Base-by-base conservation (phyloP, 2,797 vertebrate species). In the Periparus ater region DNA sequence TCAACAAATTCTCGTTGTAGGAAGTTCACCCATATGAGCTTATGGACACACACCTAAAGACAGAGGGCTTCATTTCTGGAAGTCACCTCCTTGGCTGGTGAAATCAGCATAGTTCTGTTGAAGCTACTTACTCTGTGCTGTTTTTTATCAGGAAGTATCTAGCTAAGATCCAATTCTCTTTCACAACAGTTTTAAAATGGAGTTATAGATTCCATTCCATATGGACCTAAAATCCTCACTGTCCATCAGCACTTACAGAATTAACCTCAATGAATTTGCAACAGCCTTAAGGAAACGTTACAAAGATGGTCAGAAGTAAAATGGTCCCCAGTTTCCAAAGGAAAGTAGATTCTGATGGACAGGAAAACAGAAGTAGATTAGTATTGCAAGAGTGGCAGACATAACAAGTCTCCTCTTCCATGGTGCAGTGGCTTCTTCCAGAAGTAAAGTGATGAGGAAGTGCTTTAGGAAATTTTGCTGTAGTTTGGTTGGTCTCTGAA, bases 401-500 rank as follows among this genome's bases (percentile, higher is more conserved):
- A 22, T 71, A 78, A 61, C 42, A 83, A 54, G 51, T 80, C 61
- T 83, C 74, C 82, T 93, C 75, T 88, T 84, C 58, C n/a, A 45
- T 38, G 55, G 44, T 51, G 63, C n/a, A 27, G 32, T 51, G 55
- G 60, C 48, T 85, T 92, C 83, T 96, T 89, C 80, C 54, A 93
- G 71, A 87, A 93, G 23, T 94, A 87, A 80, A 58, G 32, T 88
- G 63, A 83, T 53, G 29, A 80, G 42, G 57, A 95, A 85, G 57
- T 93, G 53, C 79, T 83, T 86, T 88, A 92, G 83, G 84, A 92
- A 95, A 80, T 57, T 85, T 95, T 57, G 42, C 47, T 60, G 48
- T 62, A 83, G 78, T 68, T 92, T 91, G 76, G 79, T 91, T 81
- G 13, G 74, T 94, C 40, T 95, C 70, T 71, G 71, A 91, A 74